These are phyloP conservation scores for Dicranocentrus wangi DNA, from an alignment of 2,888 invertebrate species.

Conservation along the genomic window DNA sequence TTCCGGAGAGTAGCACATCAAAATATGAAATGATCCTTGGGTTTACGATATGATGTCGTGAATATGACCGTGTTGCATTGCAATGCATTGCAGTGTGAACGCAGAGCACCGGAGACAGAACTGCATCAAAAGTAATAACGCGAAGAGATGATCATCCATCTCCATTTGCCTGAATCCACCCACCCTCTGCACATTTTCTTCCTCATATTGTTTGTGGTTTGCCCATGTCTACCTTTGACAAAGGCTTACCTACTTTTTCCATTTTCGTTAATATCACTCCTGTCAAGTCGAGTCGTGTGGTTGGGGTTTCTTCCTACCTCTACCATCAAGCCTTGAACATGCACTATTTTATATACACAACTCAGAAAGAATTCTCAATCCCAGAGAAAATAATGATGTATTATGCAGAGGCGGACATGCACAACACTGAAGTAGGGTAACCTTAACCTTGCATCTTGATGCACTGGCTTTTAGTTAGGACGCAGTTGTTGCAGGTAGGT, in stretches of 20 bases:
- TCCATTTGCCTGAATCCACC: conserved; percentile 25
- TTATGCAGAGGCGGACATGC: too few relatives aligned
- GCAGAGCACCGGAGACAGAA: not conserved
- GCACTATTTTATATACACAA: not conserved
- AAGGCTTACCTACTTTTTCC: conserved; percentile 17
- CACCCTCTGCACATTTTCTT: not conserved
- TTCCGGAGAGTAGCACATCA: too few relatives aligned
- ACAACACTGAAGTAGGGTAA: too few relatives aligned
- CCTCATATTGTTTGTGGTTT: not conserved
- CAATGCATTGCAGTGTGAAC: not conserved
- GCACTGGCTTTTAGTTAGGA: too few relatives aligned
- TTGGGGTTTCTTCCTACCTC: too few relatives aligned
- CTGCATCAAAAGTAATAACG: conserved; percentile 11
- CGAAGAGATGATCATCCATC: conserved; percentile 33
- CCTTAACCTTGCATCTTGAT: too few relatives aligned
- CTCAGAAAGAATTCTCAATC: not conserved
- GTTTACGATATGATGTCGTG: not conserved
- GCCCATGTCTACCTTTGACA: conserved; percentile 14
- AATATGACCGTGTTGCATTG: not conserved
- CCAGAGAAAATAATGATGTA: too few relatives aligned
- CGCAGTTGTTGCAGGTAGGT: too few relatives aligned
- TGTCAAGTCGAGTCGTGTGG: not conserved
- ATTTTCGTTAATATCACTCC: conserved; percentile 22
- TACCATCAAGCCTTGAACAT: not conserved
- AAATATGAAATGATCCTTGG: not conserved